Evolutionary conservation across 2,888 invertebrate species (phyloP), one percentile per base, ranked within the genome.

Genomic region (Pammene aurita): DNA sequence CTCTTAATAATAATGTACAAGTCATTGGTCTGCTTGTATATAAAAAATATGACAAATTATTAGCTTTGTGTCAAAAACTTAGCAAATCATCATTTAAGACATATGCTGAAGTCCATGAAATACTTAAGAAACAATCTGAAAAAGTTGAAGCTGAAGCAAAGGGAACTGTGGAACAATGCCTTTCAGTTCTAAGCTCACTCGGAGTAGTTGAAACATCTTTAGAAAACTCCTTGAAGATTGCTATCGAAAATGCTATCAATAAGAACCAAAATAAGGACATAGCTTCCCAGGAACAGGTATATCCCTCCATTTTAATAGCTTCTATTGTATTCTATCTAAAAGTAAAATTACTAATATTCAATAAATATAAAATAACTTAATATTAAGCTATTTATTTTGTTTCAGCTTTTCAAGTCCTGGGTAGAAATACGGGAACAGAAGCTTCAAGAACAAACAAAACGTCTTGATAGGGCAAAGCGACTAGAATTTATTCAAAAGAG

Each of bases 11-110:
- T 71, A 95, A 94, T 75, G 88, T 94, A 67, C 91, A 93, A 78
- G 80, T 97, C 34, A 84, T 96, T 72, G 97, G 97, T 6, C 93
- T 94, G 84, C 87, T 94, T 5, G 83, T 95, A 56, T 95, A 94
- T 78, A 94, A 94, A 75, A 96, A 96, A 83, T 95, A 95, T 90
- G 90, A 94, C 9, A 90, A 93, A 77, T 76, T 88, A 65, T 71
- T 75, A 41, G 55, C 71, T 5, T 65, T 84, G 14, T 84, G 84
- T 82, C 74, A 88, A 74, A 73, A 76, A 72, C 62, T 86, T 56
- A 75, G 72, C 65, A 78, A 82, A 75, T 71, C 78, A 62, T 76
- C 83, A 70, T 82, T 83, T 69, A 88, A 86, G 79, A 67, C 88
- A 4, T 86, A 78, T 69, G 74, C 72, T 60, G 90, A 92, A 78